Base-by-base conservation (phyloP, 2,113 vertebrate genomes). In the Colistium nudipinnis region DNA sequence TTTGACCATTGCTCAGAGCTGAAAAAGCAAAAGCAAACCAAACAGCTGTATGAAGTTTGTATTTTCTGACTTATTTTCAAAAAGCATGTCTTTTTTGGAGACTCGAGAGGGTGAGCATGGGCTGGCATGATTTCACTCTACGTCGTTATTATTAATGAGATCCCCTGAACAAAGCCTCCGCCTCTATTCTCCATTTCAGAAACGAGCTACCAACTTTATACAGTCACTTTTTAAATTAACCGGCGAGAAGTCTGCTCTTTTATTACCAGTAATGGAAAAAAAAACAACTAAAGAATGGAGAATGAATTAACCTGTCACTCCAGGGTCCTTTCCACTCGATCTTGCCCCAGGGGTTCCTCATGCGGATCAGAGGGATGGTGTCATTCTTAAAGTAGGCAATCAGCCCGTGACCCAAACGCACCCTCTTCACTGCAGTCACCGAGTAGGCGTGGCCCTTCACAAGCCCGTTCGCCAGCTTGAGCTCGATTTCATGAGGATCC, bases 1-100 rank as follows among this genome's bases (percentile, higher is more conserved):
- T 94, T 96, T 56, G 93, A 89, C 97, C 97, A 99, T 74, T 98
- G 96, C 53, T 95, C 91, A 17, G 97, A 99, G 60, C 97, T 99
- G 62, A 36, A 1, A 52, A 67, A 38, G 11, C 59, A 47, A 8
- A 51, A 41, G 7, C 3, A 60, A 45, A 72, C 12, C 9, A 63
- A 49, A 39, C 14, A 2, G 13, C 27, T 30, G n/a, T n/a, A n/a
- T n/a, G n/a, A n/a, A n/a, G n/a, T 36, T 36, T 36, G 35, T 36
- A 16, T 4, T 14, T 38, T 38, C 36, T 1, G 2, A 38, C 36
- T 3, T n/a, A n/a, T n/a, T n/a, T n/a, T n/a, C n/a, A n/a, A n/a
- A n/a, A n/a, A n/a, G n/a, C n/a, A n/a, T n/a, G n/a, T n/a, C n/a
- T n/a, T n/a, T n/a, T n/a, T n/a, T n/a, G n/a, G n/a, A n/a, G n/a